Evolutionary conservation across 2,888 invertebrate species (phyloP), one percentile per base, ranked within the genome.

Genomic region (Meloe dianella): DNA sequence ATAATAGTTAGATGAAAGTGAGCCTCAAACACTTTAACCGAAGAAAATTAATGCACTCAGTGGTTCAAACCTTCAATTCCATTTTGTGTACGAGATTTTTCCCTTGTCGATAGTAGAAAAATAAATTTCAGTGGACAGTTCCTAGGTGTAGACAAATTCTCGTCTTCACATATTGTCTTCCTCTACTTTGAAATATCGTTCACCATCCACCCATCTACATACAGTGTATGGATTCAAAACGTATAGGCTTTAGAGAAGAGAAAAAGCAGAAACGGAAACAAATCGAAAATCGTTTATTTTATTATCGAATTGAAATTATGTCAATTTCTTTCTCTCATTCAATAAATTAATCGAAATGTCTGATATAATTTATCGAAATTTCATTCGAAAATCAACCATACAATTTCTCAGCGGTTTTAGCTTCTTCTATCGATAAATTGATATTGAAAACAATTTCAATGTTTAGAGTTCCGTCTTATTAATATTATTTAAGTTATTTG

Each of bases 101-200:
- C 24, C 51, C 51, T 12, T 51, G 51, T 24, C 51, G 51, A 24
- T 22, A 51, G 51, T 51, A 24, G 12, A 51, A 51, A 51, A 10
- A 51, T 51, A 51, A 51, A 51, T 51, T 51, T 51, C 22, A 12
- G 12, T 22, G 22, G 12, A 51, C 51, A 51, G 22, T 51, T 51
- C 24, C 22, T 12, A 51, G 51, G 51, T 51, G 51, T 51, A 51
- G 51, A 51, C 51, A 51, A 51, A 51, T 51, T 24, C 22, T 51
- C 22, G 51, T 22, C 51, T 51, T 3, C 51, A 51, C 47, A 51
- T 51, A 22, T 51, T 51, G 47, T 51, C 47, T 51, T 51, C 20
- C 22, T 10, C n/a, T n/a, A n/a, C n/a, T n/a, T 51, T 51, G 24
- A 51, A 51, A 51, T 51, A 51, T 51, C 51, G 51, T 24, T 10